Conservation (phyloP, 1,140 invertebrate species). For the Fopius arisanus region DNA sequence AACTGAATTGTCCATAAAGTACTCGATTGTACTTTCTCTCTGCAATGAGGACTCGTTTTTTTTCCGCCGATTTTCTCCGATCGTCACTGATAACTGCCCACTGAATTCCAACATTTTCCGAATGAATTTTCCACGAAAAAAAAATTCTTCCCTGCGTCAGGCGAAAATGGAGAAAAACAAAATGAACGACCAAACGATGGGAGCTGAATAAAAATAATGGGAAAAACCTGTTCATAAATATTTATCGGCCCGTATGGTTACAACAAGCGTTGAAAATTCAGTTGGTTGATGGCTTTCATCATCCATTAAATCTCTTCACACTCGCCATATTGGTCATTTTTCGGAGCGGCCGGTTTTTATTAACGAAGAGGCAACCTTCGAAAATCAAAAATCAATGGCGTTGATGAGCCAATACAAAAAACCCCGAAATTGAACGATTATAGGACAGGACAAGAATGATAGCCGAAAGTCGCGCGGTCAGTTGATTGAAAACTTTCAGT, state of each 20-base stretch:
- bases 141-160: background rate
- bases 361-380: too few species aligned
- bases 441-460: too few species aligned
- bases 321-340: background rate
- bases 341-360: background rate
- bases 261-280: constrained; percentile 5
- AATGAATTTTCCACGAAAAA: too few species aligned
- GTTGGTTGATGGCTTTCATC: background rate
- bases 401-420: too few species aligned
- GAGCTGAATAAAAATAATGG: constrained; percentile 11
- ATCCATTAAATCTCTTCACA: background rate
- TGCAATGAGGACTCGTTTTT: too few species aligned
- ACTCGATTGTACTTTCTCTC: background rate
- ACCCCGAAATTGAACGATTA: background rate
- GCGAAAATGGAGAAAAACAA: background rate
- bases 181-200: background rate
- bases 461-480: background rate
- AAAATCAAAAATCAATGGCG: too few species aligned
- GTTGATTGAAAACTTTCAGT: constrained; percentile 9
- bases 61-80: background rate
- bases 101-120: too few species aligned
- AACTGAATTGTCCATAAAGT: too few species aligned
- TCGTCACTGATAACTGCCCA: too few species aligned
- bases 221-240: constrained; percentile 12
- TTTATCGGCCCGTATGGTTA: background rate